Evolutionary conservation across 2,888 invertebrate species (phyloP), one percentile per base, ranked within the genome.

Genomic region (Choreutis nemorana): DNA sequence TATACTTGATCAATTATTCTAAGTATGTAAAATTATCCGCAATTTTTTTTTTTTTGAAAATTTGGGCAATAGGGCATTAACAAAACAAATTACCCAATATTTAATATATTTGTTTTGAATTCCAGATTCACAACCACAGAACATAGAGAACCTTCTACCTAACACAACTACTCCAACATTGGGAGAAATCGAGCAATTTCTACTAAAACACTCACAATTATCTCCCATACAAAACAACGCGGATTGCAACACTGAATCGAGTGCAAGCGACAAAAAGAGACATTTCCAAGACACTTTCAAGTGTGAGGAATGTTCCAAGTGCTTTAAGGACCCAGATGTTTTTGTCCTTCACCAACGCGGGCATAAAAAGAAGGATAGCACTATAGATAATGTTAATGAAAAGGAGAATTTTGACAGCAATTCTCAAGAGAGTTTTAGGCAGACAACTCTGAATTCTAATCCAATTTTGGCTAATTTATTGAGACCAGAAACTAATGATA

Each of bases 301-400:
- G 41, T 75, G 77, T 11, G 42, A 49, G 1, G 61, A 70, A 27
- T 78, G 77, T 29, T 57, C 65, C 0, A 75, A 67, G 48, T 75
- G 68, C 31, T 78, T 78, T 29, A 78, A 78, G 44, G 77, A 78
- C 13, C 77, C 78, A 0, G 77, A 78, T 18, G 77, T 78, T 0
- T 71, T 61, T 10, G 26, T 63, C 0, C 29, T 78, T 2, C 77
- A 78, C 30, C 62, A 59, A 35, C 35, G 77, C 0, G 44, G 47
- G 0, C 78, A 77, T 25, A 45, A 40, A 9, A 26, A 29, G 26
- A 11, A 11, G 35, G 39, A 3, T 26, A 21, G 11, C 11, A 26
- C 31, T 8, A 27, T n/a, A 20, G 28, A 32, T 16, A 11, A 4
- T 25, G n/a, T 24, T 18, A 29, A 36, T 12, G 61, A 58, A 16